These are phyloP conservation scores for Ophioderma brevispina DNA, from an alignment of 35 echinoderm and acorn worm species.

Conservation along the genomic window DNA sequence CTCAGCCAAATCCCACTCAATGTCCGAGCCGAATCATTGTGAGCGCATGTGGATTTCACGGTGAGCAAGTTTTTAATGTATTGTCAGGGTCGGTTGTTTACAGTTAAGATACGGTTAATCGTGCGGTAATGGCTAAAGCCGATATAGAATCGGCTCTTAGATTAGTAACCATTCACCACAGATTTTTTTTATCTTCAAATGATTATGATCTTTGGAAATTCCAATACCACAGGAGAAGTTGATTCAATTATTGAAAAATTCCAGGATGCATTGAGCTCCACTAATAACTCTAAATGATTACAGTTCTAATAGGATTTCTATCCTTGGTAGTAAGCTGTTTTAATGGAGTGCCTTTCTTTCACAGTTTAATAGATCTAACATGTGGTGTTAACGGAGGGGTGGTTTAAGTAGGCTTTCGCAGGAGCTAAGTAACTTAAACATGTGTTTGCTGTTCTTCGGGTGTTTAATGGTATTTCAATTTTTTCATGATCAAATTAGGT, in stretches of 20 bases:
- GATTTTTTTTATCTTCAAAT: background rate
- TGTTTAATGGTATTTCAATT: background rate
- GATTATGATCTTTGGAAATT: too few species aligned
- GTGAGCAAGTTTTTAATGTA: too few species aligned
- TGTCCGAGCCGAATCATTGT: too few species aligned
- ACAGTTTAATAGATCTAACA: conserved; percentile 21
- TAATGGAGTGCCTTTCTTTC: conserved; percentile 11
- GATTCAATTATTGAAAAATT: background rate
- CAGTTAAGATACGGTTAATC: too few species aligned
- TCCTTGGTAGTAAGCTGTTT: background rate
- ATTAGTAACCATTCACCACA: background rate
- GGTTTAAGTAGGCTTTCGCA: background rate
- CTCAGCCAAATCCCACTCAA: too few species aligned
- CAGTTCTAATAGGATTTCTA: conserved; percentile 16
- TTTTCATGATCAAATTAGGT: background rate
- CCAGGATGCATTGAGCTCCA: background rate
- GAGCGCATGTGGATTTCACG: too few species aligned
- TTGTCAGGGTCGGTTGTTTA: too few species aligned
- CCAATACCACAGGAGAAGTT: background rate
- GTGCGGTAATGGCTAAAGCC: background rate
- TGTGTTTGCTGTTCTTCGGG: background rate
- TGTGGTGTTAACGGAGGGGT: background rate
- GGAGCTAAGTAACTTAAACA: conserved; percentile 11
- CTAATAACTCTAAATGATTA: background rate
- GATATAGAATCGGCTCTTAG: background rate